Base-by-base conservation (phyloP, 1,140 invertebrate species). In the Drosophila yakuba region DNA sequence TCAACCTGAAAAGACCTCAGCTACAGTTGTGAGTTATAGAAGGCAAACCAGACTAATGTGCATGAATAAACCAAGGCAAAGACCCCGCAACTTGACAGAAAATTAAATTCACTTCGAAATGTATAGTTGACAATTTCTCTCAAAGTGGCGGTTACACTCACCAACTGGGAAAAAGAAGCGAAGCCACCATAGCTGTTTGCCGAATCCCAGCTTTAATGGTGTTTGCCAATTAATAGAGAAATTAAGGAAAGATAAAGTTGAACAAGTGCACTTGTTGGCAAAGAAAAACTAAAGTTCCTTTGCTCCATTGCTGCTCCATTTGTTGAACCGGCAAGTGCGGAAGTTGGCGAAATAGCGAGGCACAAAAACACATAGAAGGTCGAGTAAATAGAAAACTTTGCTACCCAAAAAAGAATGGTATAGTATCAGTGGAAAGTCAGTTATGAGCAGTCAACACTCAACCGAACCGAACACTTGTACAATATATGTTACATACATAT, bases 351-450 rank as follows among this genome's bases (percentile, higher is more conserved):
- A 79, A 51, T 38, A 60, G 62, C 68, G 62, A 51, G 47, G 60
- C 55, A 56, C 6, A 52, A 58, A 55, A 63, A 17, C 20, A 48
- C 47, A 45, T 32, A 41, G 28, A 74, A 48, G 58, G 43, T 41
- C 50, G 36, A 54, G 74, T 25, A 84, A 75, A 79, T 72, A 60
- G 66, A 62, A 83, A 84, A 76, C 54, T 76, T 76, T 57, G 38
- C 25, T 51, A 39, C 38, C 48, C 45, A 2, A 28, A 20, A 17
- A 48, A 44, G n/a, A 36, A 4, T 8, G 56, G 39, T 48, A 60
- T 32, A 58, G 15, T 28, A 28, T 57, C 48, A 38, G 62, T 50
- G 50, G 66, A 82, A 79, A 82, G 67, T 63, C 82, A 74, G 78
- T 67, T 86, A 74, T 78, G 74, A 75, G 66, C 58, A 80, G 60